Conservation (phyloP, 2,113 vertebrate genomes). For the Heteronetta atricapilla region DNA sequence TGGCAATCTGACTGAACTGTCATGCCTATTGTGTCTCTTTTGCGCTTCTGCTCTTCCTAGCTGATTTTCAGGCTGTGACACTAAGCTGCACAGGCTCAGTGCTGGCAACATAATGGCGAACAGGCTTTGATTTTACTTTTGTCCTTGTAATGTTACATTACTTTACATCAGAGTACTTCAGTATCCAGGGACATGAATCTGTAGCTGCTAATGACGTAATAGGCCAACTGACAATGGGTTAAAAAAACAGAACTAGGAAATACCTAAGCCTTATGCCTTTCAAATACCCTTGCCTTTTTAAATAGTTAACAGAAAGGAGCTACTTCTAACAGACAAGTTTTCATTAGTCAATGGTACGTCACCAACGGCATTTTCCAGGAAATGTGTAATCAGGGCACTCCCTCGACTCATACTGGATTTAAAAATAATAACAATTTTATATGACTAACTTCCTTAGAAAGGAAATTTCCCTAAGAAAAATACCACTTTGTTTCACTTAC, state of each 20-base stretch:
- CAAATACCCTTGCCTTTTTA: conserved; percentile 8
- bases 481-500: not conserved
- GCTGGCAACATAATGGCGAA: not conserved
- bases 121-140: not conserved
- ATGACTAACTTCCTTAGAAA: conserved; percentile 72
- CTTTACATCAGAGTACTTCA: not conserved
- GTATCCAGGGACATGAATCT: not conserved
- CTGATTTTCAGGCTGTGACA: not conserved
- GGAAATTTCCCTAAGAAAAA: conserved; percentile 69
- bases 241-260: not conserved
- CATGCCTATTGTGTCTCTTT: not conserved
- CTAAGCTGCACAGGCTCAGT: not conserved
- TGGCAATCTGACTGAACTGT: not conserved
- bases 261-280: not conserved
- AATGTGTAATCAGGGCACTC: conserved; percentile 72
- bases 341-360: conserved; percentile 55
- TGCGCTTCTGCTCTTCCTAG: not conserved
- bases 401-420: conserved; percentile 60
- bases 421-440: conserved; percentile 49
- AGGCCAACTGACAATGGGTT: not conserved
- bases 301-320: conserved; percentile 10
- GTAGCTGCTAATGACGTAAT: not conserved
- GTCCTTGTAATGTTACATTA: not conserved
- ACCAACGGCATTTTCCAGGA: conserved; percentile 64
- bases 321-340: not conserved